phyloP scores from a whole-genome alignment of 2,888 invertebrate species.

The Lamellibrachia columna region DNA sequence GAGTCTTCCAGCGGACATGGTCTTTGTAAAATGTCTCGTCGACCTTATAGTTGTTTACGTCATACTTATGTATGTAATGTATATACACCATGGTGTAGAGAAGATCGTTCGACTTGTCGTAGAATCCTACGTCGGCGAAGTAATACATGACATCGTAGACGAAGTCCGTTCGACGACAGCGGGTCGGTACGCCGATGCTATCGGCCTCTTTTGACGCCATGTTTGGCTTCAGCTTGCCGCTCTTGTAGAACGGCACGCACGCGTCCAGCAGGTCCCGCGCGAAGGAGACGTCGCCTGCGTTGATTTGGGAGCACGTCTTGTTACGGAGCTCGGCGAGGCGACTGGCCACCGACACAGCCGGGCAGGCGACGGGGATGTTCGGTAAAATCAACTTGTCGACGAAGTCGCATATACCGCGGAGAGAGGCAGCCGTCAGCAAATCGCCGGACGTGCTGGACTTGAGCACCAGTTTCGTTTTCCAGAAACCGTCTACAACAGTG shows the following conservation, averaged over 20 bases:
- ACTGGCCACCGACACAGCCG: not conserved
- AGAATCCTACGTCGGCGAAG: conserved; percentile 11
- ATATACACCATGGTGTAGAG: not conserved
- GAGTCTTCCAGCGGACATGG: not conserved
- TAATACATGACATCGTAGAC: conserved; percentile 4
- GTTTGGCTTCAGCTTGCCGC: not conserved
- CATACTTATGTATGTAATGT: not conserved
- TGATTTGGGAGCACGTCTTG: not conserved
- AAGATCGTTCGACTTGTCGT: not conserved
- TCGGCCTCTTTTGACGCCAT: not conserved
- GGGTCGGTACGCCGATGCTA: not conserved
- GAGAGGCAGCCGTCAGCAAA: not conserved
- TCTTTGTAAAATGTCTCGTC: not conserved
- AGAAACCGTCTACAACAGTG: not conserved
- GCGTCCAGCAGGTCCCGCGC: not conserved
- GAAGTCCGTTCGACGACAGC: not conserved
- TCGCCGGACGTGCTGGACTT: not conserved
- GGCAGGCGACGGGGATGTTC: not conserved
- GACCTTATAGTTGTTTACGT: not conserved
- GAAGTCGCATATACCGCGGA: not conserved
- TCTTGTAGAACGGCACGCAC: not conserved
- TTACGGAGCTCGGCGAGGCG: not conserved
- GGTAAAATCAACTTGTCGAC: not conserved
- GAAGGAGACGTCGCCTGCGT: not conserved
- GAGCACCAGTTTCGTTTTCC: not conserved